Conservation (phyloP, 2,888 invertebrate species). For the Cinara cedri region DNA sequence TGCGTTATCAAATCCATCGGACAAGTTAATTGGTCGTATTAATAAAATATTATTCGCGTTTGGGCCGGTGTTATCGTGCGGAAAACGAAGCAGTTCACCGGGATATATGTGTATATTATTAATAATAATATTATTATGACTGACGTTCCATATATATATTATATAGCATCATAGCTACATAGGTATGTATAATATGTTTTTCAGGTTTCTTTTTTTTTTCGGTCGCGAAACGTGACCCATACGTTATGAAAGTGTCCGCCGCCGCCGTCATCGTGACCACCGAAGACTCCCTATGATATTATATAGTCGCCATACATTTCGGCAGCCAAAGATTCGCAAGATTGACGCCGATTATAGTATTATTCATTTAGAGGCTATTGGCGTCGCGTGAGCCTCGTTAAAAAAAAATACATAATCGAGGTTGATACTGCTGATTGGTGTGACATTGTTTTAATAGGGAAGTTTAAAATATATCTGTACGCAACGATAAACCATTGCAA, state of each 20-base stretch:
- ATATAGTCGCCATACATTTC: no score
- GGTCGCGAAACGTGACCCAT: slow-evolving; percentile 32
- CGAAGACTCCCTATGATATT: slow-evolving; percentile 3
- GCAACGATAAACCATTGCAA: no score
- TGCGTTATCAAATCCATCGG: not conserved
- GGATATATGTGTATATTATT: no score
- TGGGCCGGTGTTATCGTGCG: not conserved
- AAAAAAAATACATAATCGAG: no score
- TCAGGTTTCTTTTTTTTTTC: slow-evolving; percentile 16
- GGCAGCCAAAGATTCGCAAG: no score
- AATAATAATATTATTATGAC: not conserved
- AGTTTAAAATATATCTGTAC: no score
- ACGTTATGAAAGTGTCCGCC: slow-evolving; percentile 44
- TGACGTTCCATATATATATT: slow-evolving; percentile 2
- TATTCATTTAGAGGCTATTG: no score
- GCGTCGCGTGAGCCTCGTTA: no score
- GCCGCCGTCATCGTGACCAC: slow-evolving; percentile 3
- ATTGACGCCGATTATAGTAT: no score
- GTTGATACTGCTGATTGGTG: no score
- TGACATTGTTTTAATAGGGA: no score
- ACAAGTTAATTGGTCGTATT: slow-evolving; percentile 15
- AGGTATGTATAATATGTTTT: not conserved
- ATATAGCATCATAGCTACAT: no score
- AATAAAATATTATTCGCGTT: not conserved
- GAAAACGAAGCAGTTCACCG: not conserved